These are phyloP conservation scores for Drosophila atripex DNA, from an alignment of 2,888 invertebrate genomes.

Conservation along the genomic window DNA sequence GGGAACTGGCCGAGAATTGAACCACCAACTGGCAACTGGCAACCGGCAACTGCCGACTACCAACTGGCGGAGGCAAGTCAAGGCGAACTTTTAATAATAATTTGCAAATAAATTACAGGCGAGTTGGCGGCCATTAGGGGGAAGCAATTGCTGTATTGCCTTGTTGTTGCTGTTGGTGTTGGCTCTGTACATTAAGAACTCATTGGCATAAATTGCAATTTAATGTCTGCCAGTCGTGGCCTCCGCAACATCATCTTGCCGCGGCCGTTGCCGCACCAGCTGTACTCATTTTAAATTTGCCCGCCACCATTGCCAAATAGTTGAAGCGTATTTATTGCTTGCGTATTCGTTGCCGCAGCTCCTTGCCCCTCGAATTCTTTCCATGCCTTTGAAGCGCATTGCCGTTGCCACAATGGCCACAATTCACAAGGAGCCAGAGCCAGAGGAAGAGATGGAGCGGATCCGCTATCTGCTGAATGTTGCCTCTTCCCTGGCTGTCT, in stretches of 20 bases:
- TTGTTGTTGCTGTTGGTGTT: conserved; percentile 45
- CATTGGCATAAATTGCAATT: conserved; percentile 82
- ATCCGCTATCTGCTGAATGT: conserved; percentile 33
- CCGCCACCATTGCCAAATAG: conserved; percentile 71
- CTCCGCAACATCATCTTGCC: conserved; percentile 38
- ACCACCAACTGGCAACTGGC: conserved; percentile 11
- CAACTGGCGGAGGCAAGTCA: conserved; percentile 35
- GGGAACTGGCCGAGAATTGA: conserved; percentile 45
- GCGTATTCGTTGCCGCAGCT: conserved; percentile 1
- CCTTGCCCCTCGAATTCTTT: conserved; percentile 25
- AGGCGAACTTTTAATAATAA: conserved; percentile 80
- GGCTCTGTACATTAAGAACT: conserved; percentile 76
- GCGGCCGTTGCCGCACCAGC: conserved; percentile 43
- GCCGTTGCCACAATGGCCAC: conserved; percentile 43
- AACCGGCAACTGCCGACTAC: background rate
- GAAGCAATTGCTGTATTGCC: conserved; percentile 29
- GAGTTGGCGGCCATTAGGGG: conserved; percentile 67
- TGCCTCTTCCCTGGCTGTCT: background rate
- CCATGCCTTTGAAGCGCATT: conserved; percentile 27
- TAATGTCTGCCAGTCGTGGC: conserved; percentile 70
- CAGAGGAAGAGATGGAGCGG: conserved; percentile 1
- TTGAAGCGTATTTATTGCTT: conserved; percentile 77
- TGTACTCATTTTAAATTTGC: conserved; percentile 70
- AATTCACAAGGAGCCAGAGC: conserved; percentile 25
- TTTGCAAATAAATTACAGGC: conserved; percentile 81